phyloP scores from a whole-genome alignment of 2,888 invertebrate genomes.

The Halictus ligatus region DNA sequence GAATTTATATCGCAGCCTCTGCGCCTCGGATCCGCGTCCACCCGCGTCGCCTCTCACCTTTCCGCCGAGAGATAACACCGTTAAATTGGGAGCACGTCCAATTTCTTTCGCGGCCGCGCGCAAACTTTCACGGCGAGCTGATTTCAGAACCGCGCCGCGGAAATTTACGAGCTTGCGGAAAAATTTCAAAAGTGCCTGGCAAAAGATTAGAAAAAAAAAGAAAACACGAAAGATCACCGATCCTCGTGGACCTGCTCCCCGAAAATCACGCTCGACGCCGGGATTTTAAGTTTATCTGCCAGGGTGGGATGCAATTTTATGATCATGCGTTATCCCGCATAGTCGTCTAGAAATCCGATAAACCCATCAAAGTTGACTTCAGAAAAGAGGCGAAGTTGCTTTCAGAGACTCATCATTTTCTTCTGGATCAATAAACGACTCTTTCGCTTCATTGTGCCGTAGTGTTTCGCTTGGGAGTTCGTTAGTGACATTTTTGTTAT shows the following conservation, averaged over 20 bases:
- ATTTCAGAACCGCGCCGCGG: neutral
- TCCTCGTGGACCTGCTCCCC: neutral
- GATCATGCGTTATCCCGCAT: neutral
- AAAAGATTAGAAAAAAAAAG: neutral
- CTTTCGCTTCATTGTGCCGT: too few species aligned
- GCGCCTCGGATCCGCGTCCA: conserved; percentile 2
- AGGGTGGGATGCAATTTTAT: neutral
- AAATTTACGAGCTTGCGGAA: conserved; percentile 8
- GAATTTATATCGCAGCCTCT: conserved; percentile 71
- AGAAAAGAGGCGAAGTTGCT: too few species aligned
- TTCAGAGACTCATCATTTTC: too few species aligned
- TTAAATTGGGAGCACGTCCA: conserved; percentile 68
- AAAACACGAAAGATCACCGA: neutral
- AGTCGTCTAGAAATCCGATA: too few species aligned
- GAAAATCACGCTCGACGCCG: neutral
- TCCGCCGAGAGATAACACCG: conserved; percentile 64
- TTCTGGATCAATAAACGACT: too few species aligned
- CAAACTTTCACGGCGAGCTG: conserved; percentile 9
- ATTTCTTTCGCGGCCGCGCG: conserved; percentile 42
- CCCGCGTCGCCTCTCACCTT: conserved; percentile 25
- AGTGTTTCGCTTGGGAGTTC: too few species aligned
- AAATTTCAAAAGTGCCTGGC: neutral
- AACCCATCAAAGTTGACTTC: too few species aligned
- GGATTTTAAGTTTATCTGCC: neutral
- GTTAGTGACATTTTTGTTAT: too few species aligned